Evolutionary conservation across 2,797 vertebrate species (phyloP).

Genomic region (Phoeniculus purpureus): DNA sequence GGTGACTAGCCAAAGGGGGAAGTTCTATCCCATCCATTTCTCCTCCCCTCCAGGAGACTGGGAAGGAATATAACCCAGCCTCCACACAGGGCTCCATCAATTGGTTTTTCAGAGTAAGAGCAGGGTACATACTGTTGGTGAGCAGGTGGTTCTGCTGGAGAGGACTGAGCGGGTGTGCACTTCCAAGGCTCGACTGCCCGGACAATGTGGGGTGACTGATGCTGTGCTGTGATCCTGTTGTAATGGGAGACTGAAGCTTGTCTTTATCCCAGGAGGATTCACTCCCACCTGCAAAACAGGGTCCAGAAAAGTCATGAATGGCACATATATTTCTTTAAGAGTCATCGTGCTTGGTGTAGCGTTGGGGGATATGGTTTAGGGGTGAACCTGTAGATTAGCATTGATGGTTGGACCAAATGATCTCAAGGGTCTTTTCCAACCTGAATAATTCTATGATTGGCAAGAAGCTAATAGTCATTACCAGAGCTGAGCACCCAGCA

Average conservation of each 20-base stretch:
- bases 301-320: neutral
- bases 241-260: constrained; percentile 87
- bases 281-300: constrained; percentile 82
- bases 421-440: too few relatives aligned
- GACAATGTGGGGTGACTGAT: constrained; percentile 77
- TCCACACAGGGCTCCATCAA: neutral
- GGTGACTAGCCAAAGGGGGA: neutral
- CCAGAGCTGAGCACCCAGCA: neutral
- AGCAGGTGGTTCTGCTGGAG: constrained; percentile 89
- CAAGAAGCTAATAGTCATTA: neutral
- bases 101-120: neutral
- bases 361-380: too few relatives aligned
- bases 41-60: neutral
- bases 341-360: neutral
- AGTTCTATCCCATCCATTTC: neutral
- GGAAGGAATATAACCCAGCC: neutral
- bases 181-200: constrained; percentile 78
- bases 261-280: constrained; percentile 92
- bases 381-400: too few relatives aligned
- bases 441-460: neutral
- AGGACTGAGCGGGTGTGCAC: constrained; percentile 79
- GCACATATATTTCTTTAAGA: neutral
- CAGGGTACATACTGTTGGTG: constrained; percentile 84
- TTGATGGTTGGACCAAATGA: too few relatives aligned
- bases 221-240: constrained; percentile 79